phyloP scores from a whole-genome alignment of 2,888 invertebrate genomes.

The Xanthorhoe designata region DNA sequence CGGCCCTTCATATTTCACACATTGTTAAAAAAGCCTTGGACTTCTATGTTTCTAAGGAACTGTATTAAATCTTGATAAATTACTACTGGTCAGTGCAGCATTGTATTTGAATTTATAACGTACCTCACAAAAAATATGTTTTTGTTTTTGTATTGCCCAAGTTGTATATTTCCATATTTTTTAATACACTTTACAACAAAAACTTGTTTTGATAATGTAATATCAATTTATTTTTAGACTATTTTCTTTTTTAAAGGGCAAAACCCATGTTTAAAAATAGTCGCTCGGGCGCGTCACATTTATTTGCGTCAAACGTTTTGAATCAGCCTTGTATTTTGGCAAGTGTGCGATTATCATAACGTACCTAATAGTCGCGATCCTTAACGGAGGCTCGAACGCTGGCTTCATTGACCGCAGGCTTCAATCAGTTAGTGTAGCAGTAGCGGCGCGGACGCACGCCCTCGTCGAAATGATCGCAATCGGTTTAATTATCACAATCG shows the following conservation, averaged over 20 bases:
- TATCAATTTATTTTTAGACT: neutral
- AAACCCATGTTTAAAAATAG: neutral
- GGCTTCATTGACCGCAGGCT: slow-evolving; percentile 45
- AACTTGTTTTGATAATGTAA: neutral
- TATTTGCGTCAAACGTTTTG: slow-evolving; percentile 4
- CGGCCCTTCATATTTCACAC: neutral
- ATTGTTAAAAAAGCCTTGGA: neutral
- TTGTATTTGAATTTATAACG: neutral
- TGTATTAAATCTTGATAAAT: neutral
- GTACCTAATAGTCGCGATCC: slow-evolving; percentile 54
- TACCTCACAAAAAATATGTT: neutral
- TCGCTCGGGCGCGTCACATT: neutral
- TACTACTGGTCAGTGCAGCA: neutral
- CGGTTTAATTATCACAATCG: slow-evolving; percentile 62
- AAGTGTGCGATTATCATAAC: slow-evolving; percentile 63
- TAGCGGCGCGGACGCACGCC: slow-evolving; percentile 75
- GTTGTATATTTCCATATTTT: neutral
- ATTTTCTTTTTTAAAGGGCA: neutral
- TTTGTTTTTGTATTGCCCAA: no score
- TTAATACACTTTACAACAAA: neutral
- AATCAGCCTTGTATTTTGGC: slow-evolving; percentile 13
- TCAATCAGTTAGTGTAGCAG: slow-evolving; percentile 61
- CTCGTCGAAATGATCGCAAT: slow-evolving; percentile 61
- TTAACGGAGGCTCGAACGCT: slow-evolving; percentile 44
- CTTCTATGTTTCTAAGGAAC: neutral